These are phyloP conservation scores for Columba guinea DNA, from an alignment of 2,797 vertebrate species.

Conservation along the genomic window DNA sequence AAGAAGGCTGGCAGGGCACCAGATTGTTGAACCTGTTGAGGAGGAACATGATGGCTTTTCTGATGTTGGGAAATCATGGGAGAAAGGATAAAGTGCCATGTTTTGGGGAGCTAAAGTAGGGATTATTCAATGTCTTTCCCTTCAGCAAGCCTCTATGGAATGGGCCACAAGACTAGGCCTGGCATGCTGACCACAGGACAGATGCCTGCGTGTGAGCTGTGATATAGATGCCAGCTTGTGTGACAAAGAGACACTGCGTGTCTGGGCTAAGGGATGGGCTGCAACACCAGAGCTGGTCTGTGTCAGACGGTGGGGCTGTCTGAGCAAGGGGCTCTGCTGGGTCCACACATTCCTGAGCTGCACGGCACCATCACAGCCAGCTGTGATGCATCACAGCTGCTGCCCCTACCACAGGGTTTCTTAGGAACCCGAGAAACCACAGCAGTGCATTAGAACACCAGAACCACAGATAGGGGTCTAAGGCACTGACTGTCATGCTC, in stretches of 20 bases:
- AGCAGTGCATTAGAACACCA: neutral
- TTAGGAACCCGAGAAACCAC: neutral
- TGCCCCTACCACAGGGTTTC: neutral
- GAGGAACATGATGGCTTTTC: neutral
- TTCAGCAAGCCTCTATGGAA: neutral
- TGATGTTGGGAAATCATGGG: neutral
- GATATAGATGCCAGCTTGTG: neutral
- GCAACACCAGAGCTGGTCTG: neutral
- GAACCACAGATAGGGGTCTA: neutral
- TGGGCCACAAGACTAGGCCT: neutral
- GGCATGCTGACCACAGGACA: neutral
- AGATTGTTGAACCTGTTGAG: neutral
- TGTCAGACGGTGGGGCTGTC: neutral
- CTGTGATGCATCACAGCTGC: neutral
- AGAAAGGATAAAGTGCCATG: neutral
- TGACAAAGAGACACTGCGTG: neutral
- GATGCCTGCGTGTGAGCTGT: neutral
- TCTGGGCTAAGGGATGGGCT: neutral
- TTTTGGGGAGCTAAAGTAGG: neutral
- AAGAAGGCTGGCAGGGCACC: neutral
- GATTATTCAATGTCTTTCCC: neutral
- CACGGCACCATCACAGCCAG: neutral
- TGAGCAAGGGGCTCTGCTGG: neutral
- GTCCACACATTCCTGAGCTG: neutral
- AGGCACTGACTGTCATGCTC: neutral